Base-by-base conservation (phyloP, 2,888 invertebrate genomes). In the Epirrhoe tristata region DNA sequence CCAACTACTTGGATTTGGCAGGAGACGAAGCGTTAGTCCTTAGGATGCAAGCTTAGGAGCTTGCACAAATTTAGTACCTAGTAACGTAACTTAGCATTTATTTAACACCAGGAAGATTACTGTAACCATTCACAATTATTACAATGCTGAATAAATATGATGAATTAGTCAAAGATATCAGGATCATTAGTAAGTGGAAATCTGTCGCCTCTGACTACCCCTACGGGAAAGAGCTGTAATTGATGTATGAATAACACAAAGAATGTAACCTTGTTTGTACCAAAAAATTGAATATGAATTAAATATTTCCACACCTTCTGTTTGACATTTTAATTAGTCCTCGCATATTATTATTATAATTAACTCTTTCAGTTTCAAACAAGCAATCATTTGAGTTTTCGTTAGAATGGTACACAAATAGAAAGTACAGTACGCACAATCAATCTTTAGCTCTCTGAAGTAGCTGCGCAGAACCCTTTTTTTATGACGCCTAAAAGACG, bases 21-120 rank as follows among this genome's bases (percentile, higher is more conserved):
- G 86, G 84, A 0, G 90, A 91, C 46, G 92, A 93, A 82, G 89
- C 92, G 2, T 73, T 93, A n/a, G 92, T 92, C 0, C 75, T 93
- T n/a, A 78, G 92, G 48, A 92, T 93, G 92, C 88, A 88, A 74
- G 86, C 87, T 51, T 91, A 24, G 52, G 12, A 36, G 17, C 53
- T 55, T 16, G 16, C 14, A 36, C 36, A 48, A 48, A 16, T 7
- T 48, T 12, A 3, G 7, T 14, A 14, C 6, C 4, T 43, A 43
- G 43, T 43, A 7, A 7, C 34, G 34, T 34, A 34, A 43, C 5
- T 43, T 1, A 2, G 12, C 4, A 5, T 43, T 12, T 43, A 12
- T 12, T 43, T 36, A 46, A 2, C 46, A 46, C 1, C 46, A 46
- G 43, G 36, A 46, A 4, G n/a, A 46, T 46, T n/a, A 46, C 4